Conservation (phyloP, 2,797 vertebrate genomes). For the Leptodactylus fallax region DNA sequence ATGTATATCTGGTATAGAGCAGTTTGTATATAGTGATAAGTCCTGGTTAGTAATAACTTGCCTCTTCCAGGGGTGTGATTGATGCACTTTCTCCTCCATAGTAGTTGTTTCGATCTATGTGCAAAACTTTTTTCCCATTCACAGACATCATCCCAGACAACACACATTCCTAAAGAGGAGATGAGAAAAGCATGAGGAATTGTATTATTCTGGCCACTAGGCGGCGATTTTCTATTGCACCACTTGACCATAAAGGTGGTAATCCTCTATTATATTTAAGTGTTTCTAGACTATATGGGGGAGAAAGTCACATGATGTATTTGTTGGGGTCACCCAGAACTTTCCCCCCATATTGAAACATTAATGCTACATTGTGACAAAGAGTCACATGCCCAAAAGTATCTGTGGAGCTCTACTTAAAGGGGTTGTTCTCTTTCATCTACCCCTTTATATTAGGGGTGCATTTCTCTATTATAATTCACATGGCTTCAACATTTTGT, state of each 20-base stretch:
- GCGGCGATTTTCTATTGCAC: background rate
- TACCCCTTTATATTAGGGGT: too few relatives aligned
- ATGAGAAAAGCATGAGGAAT: background rate
- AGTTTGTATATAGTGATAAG: too few relatives aligned
- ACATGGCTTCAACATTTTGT: background rate
- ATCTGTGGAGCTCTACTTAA: background rate
- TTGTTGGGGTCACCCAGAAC: too few relatives aligned
- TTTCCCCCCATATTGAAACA: too few relatives aligned
- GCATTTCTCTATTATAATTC: too few relatives aligned
- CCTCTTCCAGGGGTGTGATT: slow-evolving; percentile 93
- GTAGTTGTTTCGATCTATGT: slow-evolving; percentile 93
- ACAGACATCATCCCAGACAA: slow-evolving; percentile 95
- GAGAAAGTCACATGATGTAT: too few relatives aligned
- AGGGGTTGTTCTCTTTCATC: too few relatives aligned
- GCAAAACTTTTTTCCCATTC: slow-evolving; percentile 92
- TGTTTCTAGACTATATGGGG: too few relatives aligned
- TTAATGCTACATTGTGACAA: too few relatives aligned
- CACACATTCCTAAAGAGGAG: slow-evolving; percentile 85
- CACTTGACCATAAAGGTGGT: background rate
- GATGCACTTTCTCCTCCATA: slow-evolving; percentile 93
- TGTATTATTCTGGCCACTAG: background rate
- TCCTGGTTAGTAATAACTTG: slow-evolving; percentile 68
- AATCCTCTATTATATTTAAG: too few relatives aligned
- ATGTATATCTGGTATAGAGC: background rate
- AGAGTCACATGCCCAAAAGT: too few relatives aligned